phyloP scores from a whole-genome alignment of 2,797 vertebrate species.

The Echeneis naucrates region DNA sequence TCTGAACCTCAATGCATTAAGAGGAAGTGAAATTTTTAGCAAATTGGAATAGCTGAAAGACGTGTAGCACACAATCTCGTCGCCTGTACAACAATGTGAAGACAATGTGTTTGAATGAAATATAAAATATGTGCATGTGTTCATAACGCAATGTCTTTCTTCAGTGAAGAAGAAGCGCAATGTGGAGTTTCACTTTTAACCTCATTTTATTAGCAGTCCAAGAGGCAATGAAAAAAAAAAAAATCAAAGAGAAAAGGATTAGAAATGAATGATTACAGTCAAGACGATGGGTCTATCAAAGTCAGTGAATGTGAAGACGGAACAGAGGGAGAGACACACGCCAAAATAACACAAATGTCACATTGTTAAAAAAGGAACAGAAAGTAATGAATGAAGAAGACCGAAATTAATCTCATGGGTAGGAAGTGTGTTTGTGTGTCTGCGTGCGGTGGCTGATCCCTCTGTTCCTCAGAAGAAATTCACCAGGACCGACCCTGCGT shows the following conservation, averaged over 20 bases:
- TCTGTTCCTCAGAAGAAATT: constrained; percentile 83
- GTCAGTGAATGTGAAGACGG: constrained; percentile 61
- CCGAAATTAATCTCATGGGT: constrained; percentile 33
- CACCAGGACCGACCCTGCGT: constrained; percentile 77
- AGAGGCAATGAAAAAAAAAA: constrained; percentile 74
- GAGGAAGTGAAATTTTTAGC: background rate
- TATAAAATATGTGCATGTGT: background rate
- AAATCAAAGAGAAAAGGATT: constrained; percentile 45
- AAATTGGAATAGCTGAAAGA: background rate
- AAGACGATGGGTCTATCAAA: constrained; percentile 59
- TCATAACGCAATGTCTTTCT: background rate
- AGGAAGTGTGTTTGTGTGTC: constrained; percentile 26
- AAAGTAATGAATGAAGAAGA: constrained; percentile 62
- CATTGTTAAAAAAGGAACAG: constrained; percentile 50
- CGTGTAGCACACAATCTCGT: too few relatives aligned
- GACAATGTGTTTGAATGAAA: background rate
- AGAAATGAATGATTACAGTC: constrained; percentile 69
- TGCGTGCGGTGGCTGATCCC: constrained; percentile 74
- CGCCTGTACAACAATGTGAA: background rate
- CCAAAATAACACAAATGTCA: constrained; percentile 42
- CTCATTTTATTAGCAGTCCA: constrained; percentile 85
- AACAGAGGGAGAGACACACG: constrained; percentile 71
- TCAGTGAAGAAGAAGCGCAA: background rate
- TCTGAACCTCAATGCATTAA: background rate
- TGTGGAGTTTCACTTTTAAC: constrained; percentile 64